Evolutionary conservation across 2,797 vertebrate species (phyloP).

Genomic region (Remorina albescens): DNA sequence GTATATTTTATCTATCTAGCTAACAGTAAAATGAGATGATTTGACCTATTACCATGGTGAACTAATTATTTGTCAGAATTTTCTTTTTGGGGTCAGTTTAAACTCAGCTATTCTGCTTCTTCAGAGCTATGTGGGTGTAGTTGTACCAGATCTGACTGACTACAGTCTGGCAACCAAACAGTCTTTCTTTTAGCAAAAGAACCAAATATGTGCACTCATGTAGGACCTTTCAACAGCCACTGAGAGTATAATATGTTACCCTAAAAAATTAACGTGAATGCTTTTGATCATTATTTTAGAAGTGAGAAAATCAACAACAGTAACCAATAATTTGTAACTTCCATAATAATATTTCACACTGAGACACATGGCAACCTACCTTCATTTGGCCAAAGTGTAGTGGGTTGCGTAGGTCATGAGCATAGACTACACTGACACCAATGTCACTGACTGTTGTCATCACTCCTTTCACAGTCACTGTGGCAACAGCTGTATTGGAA

Average conservation of each 20-base stretch:
- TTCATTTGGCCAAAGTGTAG: constrained; percentile 94
- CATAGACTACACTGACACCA: constrained; percentile 90
- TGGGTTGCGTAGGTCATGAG: constrained; percentile 90
- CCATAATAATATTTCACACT: not conserved
- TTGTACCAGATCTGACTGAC: not conserved
- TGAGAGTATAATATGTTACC: not conserved
- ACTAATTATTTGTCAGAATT: not conserved
- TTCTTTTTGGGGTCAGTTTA: no score
- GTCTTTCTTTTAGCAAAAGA: not conserved
- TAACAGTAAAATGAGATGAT: not conserved
- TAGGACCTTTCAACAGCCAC: not conserved
- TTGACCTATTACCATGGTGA: not conserved
- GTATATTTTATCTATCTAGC: no score
- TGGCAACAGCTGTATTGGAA: constrained; percentile 90
- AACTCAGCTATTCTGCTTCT: not conserved
- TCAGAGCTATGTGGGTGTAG: not conserved
- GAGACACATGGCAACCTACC: constrained; percentile 74
- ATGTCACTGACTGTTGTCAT: constrained; percentile 92
- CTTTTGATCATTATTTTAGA: not conserved
- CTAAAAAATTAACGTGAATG: not conserved
- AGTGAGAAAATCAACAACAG: constrained; percentile 4
- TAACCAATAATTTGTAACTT: not conserved
- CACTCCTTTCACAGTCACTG: constrained; percentile 93
- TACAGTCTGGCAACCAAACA: not conserved
- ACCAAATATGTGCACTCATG: not conserved